phyloP scores from a whole-genome alignment of 2,113 vertebrate species.

The Oreochromis niloticus region DNA sequence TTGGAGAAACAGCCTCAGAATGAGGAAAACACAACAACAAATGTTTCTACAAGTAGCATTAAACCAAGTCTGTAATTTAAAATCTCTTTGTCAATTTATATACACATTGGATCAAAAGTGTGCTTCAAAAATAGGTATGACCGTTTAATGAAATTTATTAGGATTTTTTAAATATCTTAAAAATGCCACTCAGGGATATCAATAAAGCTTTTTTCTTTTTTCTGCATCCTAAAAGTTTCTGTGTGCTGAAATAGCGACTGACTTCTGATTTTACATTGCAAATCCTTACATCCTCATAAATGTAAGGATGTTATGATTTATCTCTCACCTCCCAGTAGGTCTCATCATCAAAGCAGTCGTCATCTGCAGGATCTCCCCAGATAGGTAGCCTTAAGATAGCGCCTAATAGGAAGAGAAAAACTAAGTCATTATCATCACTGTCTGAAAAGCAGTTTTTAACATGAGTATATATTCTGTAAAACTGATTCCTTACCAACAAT shows the following conservation, averaged over 20 bases:
- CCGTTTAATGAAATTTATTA: background rate
- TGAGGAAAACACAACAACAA: background rate
- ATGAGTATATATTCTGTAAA: background rate
- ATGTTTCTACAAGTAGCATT: background rate
- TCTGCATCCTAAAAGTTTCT: background rate
- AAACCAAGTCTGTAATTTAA: background rate
- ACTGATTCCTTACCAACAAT: conserved; percentile 80
- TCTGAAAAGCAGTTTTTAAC: background rate
- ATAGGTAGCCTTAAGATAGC: conserved; percentile 85
- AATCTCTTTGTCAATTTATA: background rate
- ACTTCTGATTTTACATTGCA: background rate
- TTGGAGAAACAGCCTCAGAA: background rate
- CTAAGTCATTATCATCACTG: background rate
- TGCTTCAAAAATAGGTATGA: background rate
- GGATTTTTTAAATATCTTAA: background rate
- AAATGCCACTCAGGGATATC: background rate
- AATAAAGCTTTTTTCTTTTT: background rate
- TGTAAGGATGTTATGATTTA: background rate
- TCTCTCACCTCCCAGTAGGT: conserved; percentile 91
- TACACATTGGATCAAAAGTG: background rate
- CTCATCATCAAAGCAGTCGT: conserved; percentile 89
- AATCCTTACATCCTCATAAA: background rate
- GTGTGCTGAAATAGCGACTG: background rate
- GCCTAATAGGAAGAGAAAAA: conserved; percentile 66
- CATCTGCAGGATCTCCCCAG: conserved; percentile 86